Evolutionary conservation across 2,888 invertebrate genomes (phyloP).

Genomic region (Drosophila falleni): DNA sequence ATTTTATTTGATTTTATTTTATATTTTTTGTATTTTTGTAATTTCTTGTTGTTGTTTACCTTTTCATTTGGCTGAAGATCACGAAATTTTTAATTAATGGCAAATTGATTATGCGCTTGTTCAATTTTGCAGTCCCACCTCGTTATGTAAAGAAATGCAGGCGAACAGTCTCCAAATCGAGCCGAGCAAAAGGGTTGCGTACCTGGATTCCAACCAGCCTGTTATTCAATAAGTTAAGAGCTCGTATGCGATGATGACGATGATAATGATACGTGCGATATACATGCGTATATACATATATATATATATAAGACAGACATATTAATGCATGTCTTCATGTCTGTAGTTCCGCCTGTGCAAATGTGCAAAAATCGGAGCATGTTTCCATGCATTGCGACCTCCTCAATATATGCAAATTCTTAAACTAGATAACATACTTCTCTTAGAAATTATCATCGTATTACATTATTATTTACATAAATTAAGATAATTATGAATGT

Average conservation of each 20-base stretch:
- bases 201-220: slow-evolving; percentile 42
- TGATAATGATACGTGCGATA: slow-evolving; percentile 26
- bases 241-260: slow-evolving; percentile 22
- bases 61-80: slow-evolving; percentile 35
- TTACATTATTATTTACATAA: not conserved
- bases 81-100: slow-evolving; percentile 70
- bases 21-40: slow-evolving; percentile 15
- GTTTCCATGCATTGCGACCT: slow-evolving; percentile 38
- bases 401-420: slow-evolving; percentile 8
- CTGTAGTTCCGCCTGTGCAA: slow-evolving; percentile 14
- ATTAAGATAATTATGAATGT: no score
- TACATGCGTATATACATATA: no score
- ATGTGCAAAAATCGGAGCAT: slow-evolving; percentile 49
- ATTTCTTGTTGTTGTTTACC: slow-evolving; percentile 15
- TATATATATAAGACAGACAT: not conserved
- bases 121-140: slow-evolving; percentile 55
- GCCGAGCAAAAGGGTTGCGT: slow-evolving; percentile 55
- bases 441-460: not conserved
- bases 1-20: slow-evolving; percentile 12
- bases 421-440: slow-evolving; percentile 3
- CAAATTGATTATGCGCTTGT: slow-evolving; percentile 67
- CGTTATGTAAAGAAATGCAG: slow-evolving; percentile 74
- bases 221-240: slow-evolving; percentile 71
- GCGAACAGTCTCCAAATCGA: slow-evolving; percentile 16
- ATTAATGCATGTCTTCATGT: not conserved